Base-by-base conservation (phyloP, 2,888 invertebrate species). In the Fragum whitleyi region DNA sequence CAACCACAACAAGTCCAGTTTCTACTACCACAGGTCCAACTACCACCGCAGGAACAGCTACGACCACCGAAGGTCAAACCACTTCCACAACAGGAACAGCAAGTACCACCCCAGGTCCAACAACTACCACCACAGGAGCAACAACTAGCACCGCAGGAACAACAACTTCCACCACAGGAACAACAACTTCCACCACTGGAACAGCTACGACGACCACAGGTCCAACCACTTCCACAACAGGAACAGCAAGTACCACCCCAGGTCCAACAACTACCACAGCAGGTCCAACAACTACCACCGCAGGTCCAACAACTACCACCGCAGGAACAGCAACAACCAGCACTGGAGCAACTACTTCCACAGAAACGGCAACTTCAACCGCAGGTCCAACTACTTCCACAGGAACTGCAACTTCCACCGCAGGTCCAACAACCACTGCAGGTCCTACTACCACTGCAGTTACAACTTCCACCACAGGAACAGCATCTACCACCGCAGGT, bases 341-440 rank as follows among this genome's bases (percentile, higher is more conserved):
- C 16, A 16, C 47, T 9, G 47, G 47, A 47, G 7, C 47, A 19
- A 59, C 69, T 6, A 69, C 29, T 1, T 26, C 57, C n/a, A 16
- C 29, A 11, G 23, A 29, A 11, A 36, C 71, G 1, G 32, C 57
- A 21, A 57, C 36, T 71, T 32, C 59, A 14, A 59, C 32, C 29
- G 23, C 72, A 14, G 28, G 11, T 1, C 23, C 65, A 11, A 11
- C 65, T 11, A 65, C 65, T 3, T 29, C 65, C 19, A 19, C 65
- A 9, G 28, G 23, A 26, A 28, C 53, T 19, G 26, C 69, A 16
- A 51, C 68, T 7, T 47, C 21, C 1, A 68, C 68, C 6, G 51
- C 32, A 7, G 57, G 23, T 5, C 57, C 57, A 23, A 57, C 67
- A 14, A 61, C 72, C 6, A 72, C 61, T 26, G 42, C 72, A 2